Evolutionary conservation across 1,140 invertebrate species (phyloP).

Genomic region (Neoseiulus cucumeris): DNA sequence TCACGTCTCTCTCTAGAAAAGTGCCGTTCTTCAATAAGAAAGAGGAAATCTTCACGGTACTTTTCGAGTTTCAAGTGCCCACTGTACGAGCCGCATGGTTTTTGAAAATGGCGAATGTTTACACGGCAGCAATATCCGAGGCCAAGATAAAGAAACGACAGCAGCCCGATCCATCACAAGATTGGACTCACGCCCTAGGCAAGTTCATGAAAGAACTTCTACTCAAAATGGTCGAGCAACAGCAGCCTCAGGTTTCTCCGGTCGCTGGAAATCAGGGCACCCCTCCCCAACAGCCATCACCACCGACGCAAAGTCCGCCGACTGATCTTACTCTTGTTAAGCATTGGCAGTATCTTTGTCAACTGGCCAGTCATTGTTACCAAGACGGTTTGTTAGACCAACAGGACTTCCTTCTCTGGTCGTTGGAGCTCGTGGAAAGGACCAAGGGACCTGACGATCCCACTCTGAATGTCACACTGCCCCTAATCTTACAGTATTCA

Average conservation of each 20-base stretch:
- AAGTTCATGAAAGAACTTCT: slow-evolving; percentile 80
- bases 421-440: slow-evolving; percentile 74
- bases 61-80: slow-evolving; percentile 84
- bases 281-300: slow-evolving; percentile 16
- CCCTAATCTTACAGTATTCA: slow-evolving; percentile 44
- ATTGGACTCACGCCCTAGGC: slow-evolving; percentile 76
- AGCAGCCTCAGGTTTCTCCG: slow-evolving; percentile 22
- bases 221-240: slow-evolving; percentile 64
- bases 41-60: slow-evolving; percentile 79
- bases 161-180: slow-evolving; percentile 75
- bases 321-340: slow-evolving; percentile 36
- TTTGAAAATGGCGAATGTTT: slow-evolving; percentile 85
- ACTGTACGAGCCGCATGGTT: slow-evolving; percentile 88
- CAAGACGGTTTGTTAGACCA: slow-evolving; percentile 60
- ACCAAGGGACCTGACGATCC: slow-evolving; percentile 61
- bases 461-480: slow-evolving; percentile 44
- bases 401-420: slow-evolving; percentile 83
- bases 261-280: slow-evolving; percentile 18
- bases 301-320: slow-evolving; percentile 23
- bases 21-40: slow-evolving; percentile 94
- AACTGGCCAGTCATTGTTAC: slow-evolving; percentile 59
- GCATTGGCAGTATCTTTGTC: slow-evolving; percentile 76
- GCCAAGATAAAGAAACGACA: slow-evolving; percentile 81
- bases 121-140: slow-evolving; percentile 78
- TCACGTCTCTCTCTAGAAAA: slow-evolving; percentile 65